Evolutionary conservation across 2,797 vertebrate genomes (phyloP).

Genomic region (Esox lucius): DNA sequence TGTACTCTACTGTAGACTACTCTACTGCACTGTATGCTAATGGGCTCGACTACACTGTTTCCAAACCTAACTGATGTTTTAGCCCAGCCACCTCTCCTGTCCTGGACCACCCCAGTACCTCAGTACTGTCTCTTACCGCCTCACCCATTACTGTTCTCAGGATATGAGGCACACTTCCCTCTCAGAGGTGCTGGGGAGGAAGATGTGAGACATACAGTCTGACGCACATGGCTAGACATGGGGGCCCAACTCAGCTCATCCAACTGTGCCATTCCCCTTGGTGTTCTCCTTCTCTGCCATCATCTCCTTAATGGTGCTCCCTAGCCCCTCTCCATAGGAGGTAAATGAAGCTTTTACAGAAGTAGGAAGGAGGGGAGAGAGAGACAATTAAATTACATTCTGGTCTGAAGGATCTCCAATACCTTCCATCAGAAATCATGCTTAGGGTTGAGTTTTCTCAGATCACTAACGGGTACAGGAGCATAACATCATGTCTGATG

Average conservation of each 20-base stretch:
- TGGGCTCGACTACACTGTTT: too few species aligned
- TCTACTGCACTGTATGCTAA: too few species aligned
- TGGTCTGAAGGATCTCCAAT: conserved; percentile 60
- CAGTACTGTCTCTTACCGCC: conserved; percentile 45
- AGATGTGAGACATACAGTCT: conserved; percentile 38
- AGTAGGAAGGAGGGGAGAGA: conserved; percentile 31
- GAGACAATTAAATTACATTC: conserved; percentile 76
- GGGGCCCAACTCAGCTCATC: conserved; percentile 91
- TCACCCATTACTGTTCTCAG: conserved; percentile 53
- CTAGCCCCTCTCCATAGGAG: conserved; percentile 95
- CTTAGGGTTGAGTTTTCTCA: not conserved
- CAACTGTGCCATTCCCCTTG: conserved; percentile 91
- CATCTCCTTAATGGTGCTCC: conserved; percentile 94
- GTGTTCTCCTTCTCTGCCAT: conserved; percentile 91
- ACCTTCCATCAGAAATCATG: conserved; percentile 50
- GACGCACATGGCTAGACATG: conserved; percentile 76
- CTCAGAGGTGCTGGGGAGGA: conserved; percentile 91
- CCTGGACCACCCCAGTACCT: too few species aligned
- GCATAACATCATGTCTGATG: not conserved
- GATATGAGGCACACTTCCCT: conserved; percentile 87
- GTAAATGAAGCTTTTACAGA: conserved; percentile 93
- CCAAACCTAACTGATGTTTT: too few species aligned
- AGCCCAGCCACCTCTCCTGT: too few species aligned
- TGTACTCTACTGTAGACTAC: too few species aligned
- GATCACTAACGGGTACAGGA: not conserved